Conservation (phyloP, 1,140 invertebrate species). For the Drosophila lacertosa region DNA sequence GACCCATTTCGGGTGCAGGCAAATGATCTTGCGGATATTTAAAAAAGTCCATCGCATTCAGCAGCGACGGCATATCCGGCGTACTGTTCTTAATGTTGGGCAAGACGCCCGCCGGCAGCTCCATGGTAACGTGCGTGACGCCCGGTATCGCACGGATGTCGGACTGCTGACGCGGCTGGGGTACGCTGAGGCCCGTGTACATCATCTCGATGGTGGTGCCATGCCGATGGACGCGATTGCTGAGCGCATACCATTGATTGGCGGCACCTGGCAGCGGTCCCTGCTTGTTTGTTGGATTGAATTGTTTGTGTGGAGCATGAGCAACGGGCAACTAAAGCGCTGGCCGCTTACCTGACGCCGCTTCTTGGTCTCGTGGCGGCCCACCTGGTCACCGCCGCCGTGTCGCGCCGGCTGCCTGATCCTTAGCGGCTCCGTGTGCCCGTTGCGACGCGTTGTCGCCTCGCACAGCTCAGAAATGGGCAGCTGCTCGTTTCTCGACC, state of each 20-base stretch:
- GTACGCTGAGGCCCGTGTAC: slow-evolving; percentile 21
- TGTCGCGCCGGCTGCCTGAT: no score
- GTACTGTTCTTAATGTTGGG: not conserved
- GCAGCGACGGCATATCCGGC: slow-evolving; percentile 25
- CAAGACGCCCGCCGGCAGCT: slow-evolving; percentile 32
- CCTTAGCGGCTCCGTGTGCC: no score
- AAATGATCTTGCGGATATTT: slow-evolving; percentile 15
- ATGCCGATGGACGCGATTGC: slow-evolving; percentile 2
- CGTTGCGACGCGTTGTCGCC: no score
- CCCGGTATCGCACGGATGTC: slow-evolving; percentile 25
- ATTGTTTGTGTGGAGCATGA: no score
- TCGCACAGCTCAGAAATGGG: no score
- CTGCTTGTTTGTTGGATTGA: not conserved
- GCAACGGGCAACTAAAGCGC: no score
- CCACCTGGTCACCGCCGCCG: no score
- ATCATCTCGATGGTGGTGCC: slow-evolving; percentile 35
- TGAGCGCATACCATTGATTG: slow-evolving; percentile 29
- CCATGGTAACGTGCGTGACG: slow-evolving; percentile 16
- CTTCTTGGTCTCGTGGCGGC: not conserved
- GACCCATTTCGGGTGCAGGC: not conserved
- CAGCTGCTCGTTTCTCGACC: no score
- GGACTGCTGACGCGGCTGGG: not conserved
- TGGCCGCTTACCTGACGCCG: slow-evolving; percentile 1
- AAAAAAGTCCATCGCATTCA: slow-evolving; percentile 29
- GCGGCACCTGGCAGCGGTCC: not conserved